phyloP scores from a whole-genome alignment of 1,140 invertebrate species.

The Orchestia grillus region DNA sequence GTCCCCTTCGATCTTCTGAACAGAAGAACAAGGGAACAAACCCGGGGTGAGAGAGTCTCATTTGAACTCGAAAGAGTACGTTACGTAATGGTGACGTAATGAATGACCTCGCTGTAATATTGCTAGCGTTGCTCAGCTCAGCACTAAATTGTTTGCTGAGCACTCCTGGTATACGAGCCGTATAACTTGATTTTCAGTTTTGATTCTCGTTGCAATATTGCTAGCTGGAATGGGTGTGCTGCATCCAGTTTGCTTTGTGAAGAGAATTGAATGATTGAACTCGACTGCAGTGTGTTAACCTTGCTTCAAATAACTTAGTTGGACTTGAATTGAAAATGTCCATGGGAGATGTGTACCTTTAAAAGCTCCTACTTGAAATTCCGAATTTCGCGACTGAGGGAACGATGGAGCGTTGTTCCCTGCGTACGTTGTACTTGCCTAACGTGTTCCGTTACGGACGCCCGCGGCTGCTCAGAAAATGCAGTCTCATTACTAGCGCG shows the following conservation, averaged over 20 bases:
- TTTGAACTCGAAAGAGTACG: neutral
- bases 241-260: neutral
- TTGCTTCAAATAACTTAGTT: neutral
- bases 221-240: neutral
- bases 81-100: neutral
- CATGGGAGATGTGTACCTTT: neutral
- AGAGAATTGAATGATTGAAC: neutral
- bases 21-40: neutral
- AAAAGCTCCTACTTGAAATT: too few species aligned
- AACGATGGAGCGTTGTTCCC: too few species aligned
- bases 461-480: too few species aligned
- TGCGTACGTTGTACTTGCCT: too few species aligned
- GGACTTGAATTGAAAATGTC: neutral
- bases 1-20: too few species aligned
- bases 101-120: neutral
- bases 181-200: too few species aligned
- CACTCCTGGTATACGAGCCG: too few species aligned
- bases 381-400: too few species aligned
- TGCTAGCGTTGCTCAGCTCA: too few species aligned
- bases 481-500: too few species aligned
- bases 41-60: neutral
- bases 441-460: too few species aligned
- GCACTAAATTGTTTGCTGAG: too few species aligned
- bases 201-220: neutral
- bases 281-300: neutral